Evolutionary conservation across 2,113 vertebrate species (phyloP), one percentile per base, ranked within the genome.

Genomic region (Crotalus viridis): DNA sequence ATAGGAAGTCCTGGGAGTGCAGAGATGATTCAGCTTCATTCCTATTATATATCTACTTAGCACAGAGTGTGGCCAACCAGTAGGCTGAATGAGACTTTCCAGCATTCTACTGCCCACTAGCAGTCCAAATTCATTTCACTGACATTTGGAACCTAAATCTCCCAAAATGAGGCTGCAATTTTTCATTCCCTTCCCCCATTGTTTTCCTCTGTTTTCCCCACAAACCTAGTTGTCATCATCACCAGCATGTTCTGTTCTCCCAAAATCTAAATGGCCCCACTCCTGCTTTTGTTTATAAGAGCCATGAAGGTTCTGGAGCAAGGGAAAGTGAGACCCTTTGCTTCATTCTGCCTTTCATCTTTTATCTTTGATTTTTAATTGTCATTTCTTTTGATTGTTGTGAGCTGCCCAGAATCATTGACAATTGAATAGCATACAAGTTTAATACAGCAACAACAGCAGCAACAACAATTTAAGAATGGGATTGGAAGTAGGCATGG

Each of bases 31-130:
- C 52, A 17, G 5, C 92, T 48, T 94, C 92, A 92, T 92, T 91
- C 89, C 88, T 91, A 57, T 88, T 88, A 93, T 93, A 46, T 74
- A 39, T 13, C 9, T 28, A 1, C 56, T 90, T 24, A 93, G 90
- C 86, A 39, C 6, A 81, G n/a, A 39, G 69, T 15, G 6, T 39
- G 15, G 15, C 33, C 33, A 8, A 81, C 69, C n/a, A 81, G 39
- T 81, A 39, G 69, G 69, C 69, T 81, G 33, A 39, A 81, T 81
- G 15, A 81, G n/a, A 19, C 6, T 15, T 81, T 81, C 33, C 69
- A 81, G 15, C 33, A 39, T 81, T 39, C 69, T 39, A 39, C n/a
- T 39, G n/a, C 15, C 33, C 33, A 81, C 69, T 19, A 39, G 15
- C 69, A 81, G 17, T 81, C 69, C 69, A 81, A 81, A 39, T 81